These are phyloP conservation scores for Lepidonotus clava DNA, from an alignment of 2,888 invertebrate genomes.

Conservation along the genomic window DNA sequence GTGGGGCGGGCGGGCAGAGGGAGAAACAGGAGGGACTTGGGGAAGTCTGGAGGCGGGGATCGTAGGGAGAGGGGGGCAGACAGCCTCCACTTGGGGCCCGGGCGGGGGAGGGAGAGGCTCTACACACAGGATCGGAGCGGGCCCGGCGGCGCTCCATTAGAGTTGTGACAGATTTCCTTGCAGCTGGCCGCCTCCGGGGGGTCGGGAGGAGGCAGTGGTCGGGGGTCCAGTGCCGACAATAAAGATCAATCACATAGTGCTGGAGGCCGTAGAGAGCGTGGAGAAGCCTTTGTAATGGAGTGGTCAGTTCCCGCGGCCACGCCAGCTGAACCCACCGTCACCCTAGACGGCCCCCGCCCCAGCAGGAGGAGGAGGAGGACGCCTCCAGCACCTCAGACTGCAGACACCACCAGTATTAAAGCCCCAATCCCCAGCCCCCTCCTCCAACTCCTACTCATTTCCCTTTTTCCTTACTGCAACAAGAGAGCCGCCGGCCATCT, in stretches of 20 bases:
- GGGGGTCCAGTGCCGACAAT: constrained; percentile 32
- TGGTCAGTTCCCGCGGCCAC: constrained; percentile 23
- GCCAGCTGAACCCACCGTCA: constrained; percentile 26
- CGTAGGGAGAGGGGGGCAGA: background rate
- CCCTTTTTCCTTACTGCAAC: no score
- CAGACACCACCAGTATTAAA: no score
- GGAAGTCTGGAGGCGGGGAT: background rate
- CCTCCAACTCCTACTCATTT: background rate
- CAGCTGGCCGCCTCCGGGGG: constrained; percentile 42
- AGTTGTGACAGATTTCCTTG: constrained; percentile 42
- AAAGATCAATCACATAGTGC: constrained; percentile 40
- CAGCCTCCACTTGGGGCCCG: background rate
- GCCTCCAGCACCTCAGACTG: background rate
- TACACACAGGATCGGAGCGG: constrained; percentile 17
- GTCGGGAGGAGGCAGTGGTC: background rate
- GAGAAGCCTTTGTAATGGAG: constrained; percentile 48
- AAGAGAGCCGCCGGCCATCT: no score
- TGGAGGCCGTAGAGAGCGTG: background rate
- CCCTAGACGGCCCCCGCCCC: background rate
- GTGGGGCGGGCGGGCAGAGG: background rate
- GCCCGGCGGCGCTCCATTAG: constrained; percentile 20
- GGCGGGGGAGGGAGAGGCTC: background rate
- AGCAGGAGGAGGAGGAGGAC: background rate
- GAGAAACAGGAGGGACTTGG: background rate
- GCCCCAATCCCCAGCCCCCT: background rate